These are phyloP conservation scores for Propithecus perrieri DNA, from an alignment of 2,797 vertebrate genomes.

Conservation along the genomic window DNA sequence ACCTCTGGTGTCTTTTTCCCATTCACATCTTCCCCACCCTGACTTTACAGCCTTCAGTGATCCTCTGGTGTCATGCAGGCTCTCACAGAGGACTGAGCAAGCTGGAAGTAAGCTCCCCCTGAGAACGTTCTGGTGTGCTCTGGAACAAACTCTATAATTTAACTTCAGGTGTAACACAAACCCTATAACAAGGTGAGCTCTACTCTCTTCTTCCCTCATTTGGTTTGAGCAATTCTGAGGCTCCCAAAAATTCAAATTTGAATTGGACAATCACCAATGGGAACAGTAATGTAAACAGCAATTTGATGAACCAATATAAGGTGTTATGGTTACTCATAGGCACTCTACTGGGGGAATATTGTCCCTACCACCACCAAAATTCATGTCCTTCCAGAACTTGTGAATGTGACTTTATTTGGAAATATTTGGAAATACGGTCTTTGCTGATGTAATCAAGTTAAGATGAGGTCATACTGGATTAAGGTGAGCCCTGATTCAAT, in stretches of 20 bases:
- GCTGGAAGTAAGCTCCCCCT: neutral
- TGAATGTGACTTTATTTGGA: conserved; percentile 21
- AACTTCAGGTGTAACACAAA: neutral
- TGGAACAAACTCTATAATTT: conserved; percentile 17
- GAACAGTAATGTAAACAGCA: neutral
- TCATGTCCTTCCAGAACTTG: neutral
- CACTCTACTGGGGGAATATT: neutral
- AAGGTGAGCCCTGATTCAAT: neutral
- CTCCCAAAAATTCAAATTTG: neutral
- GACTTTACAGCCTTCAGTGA: neutral
- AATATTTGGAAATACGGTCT: conserved; percentile 18
- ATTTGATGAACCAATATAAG: neutral
- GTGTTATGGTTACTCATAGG: neutral
- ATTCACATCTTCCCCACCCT: neutral
- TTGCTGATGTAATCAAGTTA: conserved; percentile 27
- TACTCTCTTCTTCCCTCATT: neutral
- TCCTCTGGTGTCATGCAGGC: neutral
- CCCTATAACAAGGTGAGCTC: neutral
- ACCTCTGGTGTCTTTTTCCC: neutral
- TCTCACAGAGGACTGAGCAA: neutral
- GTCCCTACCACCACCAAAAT: neutral
- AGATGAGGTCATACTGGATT: neutral
- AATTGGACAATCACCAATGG: neutral
- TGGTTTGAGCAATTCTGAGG: neutral
- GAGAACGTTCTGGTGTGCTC: neutral